Conservation (phyloP, 2,888 invertebrate genomes). For the Thera obeliscata region DNA sequence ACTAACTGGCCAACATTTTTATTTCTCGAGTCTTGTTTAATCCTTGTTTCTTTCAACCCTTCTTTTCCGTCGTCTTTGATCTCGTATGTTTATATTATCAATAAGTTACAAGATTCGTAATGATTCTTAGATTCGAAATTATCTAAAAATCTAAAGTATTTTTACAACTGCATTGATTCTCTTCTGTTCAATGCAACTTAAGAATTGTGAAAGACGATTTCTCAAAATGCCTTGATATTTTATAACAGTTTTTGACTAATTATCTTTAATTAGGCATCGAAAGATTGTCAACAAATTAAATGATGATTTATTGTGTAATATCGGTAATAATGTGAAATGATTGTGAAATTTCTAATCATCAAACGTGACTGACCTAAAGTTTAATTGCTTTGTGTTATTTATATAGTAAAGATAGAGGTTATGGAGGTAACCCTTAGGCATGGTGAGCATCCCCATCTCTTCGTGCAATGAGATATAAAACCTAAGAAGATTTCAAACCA, state of each 20-base stretch:
- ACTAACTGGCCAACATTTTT: background rate
- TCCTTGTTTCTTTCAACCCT: background rate
- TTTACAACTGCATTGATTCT: background rate
- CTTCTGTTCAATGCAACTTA: background rate
- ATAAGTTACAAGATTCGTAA: too few relatives aligned
- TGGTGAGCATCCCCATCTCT: too few relatives aligned
- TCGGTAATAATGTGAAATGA: background rate
- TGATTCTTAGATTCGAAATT: too few relatives aligned
- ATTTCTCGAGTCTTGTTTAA: background rate
- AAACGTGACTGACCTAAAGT: too few relatives aligned
- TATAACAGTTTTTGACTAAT: slow-evolving; percentile 3
- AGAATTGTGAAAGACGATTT: background rate
- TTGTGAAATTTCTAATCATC: slow-evolving; percentile 1
- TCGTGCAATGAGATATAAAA: too few relatives aligned
- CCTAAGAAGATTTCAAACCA: too few relatives aligned
- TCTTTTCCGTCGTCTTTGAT: too few relatives aligned
- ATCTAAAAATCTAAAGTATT: background rate
- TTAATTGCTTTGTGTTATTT: too few relatives aligned
- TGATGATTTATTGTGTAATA: background rate
- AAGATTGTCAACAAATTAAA: background rate
- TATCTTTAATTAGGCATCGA: background rate
- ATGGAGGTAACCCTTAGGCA: too few relatives aligned
- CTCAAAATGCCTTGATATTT: background rate
- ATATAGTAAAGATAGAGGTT: too few relatives aligned
- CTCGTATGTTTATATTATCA: too few relatives aligned